Base-by-base conservation (phyloP, 2,888 invertebrate species). In the Caenorhabditis wallacei region DNA sequence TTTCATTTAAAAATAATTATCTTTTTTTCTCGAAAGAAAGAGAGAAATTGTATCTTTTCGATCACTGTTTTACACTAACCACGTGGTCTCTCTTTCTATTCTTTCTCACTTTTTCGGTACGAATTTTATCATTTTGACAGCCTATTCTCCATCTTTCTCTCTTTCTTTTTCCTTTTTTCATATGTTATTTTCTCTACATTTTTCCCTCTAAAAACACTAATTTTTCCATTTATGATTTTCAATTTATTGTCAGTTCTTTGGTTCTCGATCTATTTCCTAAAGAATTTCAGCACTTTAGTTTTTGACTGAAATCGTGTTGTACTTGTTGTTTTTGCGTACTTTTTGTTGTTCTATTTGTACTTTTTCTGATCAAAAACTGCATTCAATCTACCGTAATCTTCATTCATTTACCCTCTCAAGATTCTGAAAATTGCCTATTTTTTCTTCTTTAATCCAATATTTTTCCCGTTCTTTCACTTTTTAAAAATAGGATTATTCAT, bases 281-380 rank as follows among this genome's bases (percentile, higher is more conserved):
- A 35, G 35, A 51, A 64, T 51, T 51, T 48, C 51, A 64, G 48
- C 51, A 64, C 64, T 51, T 51, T 51, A 64, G 51, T 63, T 63
- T n/a, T 63, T 46, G 24, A 30, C 59, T 40, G 43, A 59, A 59
- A 22, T 59, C 59, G 46, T 63, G 26, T 8, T 64, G 64, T 35
- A 64, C 51, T 64, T 18, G 20, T 64, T 64, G 64, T 64, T 64
- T 51, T 64, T 30, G 30, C 48, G 64, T 30, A 30, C 64, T 64
- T 30, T 8, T 20, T 64, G 64, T 51, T 64, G 43, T 51, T 30
- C 35, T 30, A 35, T 1, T 35, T 35, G 64, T 10, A 48, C 64
- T 64, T 64, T 48, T 30, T 16, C 3, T 64, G 64, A 51, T 64
- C 46, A 64, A 64, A 64, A 64, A 64, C 64, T 64, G 64, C 46